Evolutionary conservation across 2,888 invertebrate genomes (phyloP), one percentile per base, ranked within the genome.

Genomic region (Caenorhabditis virilis): DNA sequence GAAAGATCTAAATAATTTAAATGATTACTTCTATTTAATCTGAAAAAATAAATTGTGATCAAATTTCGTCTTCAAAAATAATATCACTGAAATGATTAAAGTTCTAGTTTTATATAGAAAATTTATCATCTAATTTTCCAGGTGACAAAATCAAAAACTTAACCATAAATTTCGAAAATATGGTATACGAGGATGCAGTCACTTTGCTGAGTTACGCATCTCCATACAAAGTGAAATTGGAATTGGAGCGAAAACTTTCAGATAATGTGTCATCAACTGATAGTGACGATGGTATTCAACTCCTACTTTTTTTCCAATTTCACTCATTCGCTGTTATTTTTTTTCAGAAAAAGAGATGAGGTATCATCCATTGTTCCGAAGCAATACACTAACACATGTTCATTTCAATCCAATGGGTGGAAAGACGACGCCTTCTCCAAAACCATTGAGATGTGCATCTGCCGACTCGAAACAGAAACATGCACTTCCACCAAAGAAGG

Each of bases 151-250:
- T 94, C 74, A 88, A 90, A 74, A 90, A 90, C 74, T 89, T 93
- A 62, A 91, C 90, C 51, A 91, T 93, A 50, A 91, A 90, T 80
- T 91, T 93, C 84, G 89, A 90, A 53, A 91, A 91, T 68, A 92
- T 92, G 86, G 92, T 92, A 0, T 89, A 91, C 80, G 92, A 93
- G 83, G 93, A 94, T 81, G 93, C 93, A 0, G 86, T 93, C 51
- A 90, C 91, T 2, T 91, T 94, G 66, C 86, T 94, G 39, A 91
- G 92, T 67, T 91, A 93, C 71, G 93, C 93, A 6, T 92, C 92
- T 36, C 93, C 93, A 0, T 93, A 93, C 82, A 91, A 91, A 60
- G 91, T 76, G 33, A 74, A 72, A 45, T 60, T 76, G 6, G 76
- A 73, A 22, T 52, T 76, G 23, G 76, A 76, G 42, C 56, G 76